These are phyloP conservation scores for Laticauda colubrina DNA, from an alignment of 2,113 vertebrate genomes.

Conservation along the genomic window DNA sequence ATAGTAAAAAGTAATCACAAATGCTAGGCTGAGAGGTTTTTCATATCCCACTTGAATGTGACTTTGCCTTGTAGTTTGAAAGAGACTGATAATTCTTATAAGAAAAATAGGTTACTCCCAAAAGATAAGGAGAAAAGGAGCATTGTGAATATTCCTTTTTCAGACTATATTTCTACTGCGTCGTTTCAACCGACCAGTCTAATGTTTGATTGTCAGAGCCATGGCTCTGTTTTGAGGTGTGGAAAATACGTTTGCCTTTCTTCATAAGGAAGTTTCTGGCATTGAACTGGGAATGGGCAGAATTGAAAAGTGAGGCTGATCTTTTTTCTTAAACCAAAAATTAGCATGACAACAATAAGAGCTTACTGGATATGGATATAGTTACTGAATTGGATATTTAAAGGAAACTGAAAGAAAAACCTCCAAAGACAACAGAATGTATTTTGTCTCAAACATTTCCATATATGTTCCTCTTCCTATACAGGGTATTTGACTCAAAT, in stretches of 20 bases:
- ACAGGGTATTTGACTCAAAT: rapidly evolving
- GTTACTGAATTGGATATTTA: background rate
- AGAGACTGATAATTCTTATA: background rate
- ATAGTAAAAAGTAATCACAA: background rate
- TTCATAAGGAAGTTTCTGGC: background rate
- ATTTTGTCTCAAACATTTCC: background rate
- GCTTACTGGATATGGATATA: background rate
- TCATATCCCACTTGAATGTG: background rate
- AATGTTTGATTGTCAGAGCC: background rate
- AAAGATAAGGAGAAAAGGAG: background rate
- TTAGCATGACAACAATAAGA: background rate
- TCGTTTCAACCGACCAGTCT: background rate
- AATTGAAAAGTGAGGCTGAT: background rate
- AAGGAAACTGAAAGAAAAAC: background rate
- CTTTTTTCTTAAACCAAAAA: background rate
- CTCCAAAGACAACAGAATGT: background rate
- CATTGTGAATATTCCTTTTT: background rate
- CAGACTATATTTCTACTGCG: background rate
- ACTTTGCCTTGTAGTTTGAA: background rate
- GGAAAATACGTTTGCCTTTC: background rate
- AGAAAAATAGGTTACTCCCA: background rate
- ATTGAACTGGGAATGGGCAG: background rate
- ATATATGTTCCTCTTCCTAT: conserved; percentile 6
- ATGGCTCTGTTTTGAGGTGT: background rate
- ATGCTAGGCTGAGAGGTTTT: background rate